phyloP scores from a whole-genome alignment of 2,888 invertebrate species.

The Clostera curtula region DNA sequence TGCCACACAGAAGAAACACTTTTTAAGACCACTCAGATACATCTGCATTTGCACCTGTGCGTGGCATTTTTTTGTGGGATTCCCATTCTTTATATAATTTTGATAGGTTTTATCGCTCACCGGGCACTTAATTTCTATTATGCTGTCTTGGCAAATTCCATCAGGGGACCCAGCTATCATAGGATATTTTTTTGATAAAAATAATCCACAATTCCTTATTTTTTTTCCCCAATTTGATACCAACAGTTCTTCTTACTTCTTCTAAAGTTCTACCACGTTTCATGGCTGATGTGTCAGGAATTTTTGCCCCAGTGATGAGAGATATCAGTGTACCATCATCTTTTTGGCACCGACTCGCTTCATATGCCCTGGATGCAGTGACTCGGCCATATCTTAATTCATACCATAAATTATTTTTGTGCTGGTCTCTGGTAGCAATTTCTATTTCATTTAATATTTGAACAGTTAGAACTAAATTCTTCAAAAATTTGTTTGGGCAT shows the following conservation, averaged over 20 bases:
- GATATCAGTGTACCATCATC: neutral
- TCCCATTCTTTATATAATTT: slow-evolving; percentile 11
- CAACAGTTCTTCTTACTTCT: slow-evolving; percentile 14
- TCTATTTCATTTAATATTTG: neutral
- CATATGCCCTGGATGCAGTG: neutral
- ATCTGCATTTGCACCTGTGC: slow-evolving; percentile 21
- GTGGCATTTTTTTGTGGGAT: slow-evolving; percentile 12
- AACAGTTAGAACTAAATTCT: no score
- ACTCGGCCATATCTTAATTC: slow-evolving; percentile 23
- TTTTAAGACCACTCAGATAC: slow-evolving; percentile 11
- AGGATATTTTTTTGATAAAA: slow-evolving; percentile 13
- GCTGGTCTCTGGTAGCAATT: slow-evolving; percentile 10
- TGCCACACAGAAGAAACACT: slow-evolving; percentile 16
- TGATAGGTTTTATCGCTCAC: slow-evolving; percentile 2
- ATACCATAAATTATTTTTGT: slow-evolving; percentile 20
- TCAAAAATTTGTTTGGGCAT: no score
- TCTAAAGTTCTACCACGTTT: slow-evolving; percentile 15
- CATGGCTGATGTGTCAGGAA: slow-evolving; percentile 17
- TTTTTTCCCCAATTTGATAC: slow-evolving; percentile 12
- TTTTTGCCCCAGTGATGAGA: slow-evolving; percentile 16
- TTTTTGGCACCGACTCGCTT: neutral
- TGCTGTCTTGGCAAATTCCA: slow-evolving; percentile 12
- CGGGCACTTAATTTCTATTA: slow-evolving; percentile 8
- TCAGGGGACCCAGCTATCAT: slow-evolving; percentile 28
- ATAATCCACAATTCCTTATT: slow-evolving; percentile 17